Percentiles rank a stretch among this genome's conserved stretches.
Evolutionary conservation across 2,888 invertebrate genomes (phyloP).

Genomic region (Dryadula phaetusa): DNA sequence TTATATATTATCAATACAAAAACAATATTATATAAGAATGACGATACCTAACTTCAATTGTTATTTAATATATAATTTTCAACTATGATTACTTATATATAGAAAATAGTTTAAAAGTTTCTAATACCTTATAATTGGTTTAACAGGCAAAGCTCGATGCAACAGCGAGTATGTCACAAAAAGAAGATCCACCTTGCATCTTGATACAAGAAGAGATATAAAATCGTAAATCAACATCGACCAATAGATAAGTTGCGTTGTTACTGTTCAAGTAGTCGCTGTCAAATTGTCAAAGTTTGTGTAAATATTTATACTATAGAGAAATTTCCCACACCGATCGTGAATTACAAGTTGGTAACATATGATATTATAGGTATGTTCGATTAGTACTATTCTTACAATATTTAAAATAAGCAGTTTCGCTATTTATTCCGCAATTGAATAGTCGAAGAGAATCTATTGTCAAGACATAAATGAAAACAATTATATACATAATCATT

Average conservation of each 20-base stretch:
- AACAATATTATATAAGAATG: no score
- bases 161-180: not conserved
- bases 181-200: constrained; percentile 19
- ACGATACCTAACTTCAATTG: no score
- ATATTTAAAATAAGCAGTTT: no score
- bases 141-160: not conserved
- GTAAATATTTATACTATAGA: constrained; percentile 50
- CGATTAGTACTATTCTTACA: no score
- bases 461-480: no score
- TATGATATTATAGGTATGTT: constrained; percentile 6
- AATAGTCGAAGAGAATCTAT: no score
- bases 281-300: constrained; percentile 51
- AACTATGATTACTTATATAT: no score
- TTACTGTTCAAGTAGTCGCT: constrained; percentile 54
- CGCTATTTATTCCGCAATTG: no score
- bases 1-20: no score
- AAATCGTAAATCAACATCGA: constrained; percentile 33
- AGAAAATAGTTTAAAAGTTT: not conserved
- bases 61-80: no score
- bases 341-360: constrained; percentile 18
- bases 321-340: constrained; percentile 51
- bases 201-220: constrained; percentile 27
- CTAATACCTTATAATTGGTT: not conserved
- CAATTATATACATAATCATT: no score
- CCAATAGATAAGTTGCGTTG: constrained; percentile 39